Evolutionary conservation across 2,888 invertebrate genomes (phyloP).

Genomic region (Erebia epiphron): DNA sequence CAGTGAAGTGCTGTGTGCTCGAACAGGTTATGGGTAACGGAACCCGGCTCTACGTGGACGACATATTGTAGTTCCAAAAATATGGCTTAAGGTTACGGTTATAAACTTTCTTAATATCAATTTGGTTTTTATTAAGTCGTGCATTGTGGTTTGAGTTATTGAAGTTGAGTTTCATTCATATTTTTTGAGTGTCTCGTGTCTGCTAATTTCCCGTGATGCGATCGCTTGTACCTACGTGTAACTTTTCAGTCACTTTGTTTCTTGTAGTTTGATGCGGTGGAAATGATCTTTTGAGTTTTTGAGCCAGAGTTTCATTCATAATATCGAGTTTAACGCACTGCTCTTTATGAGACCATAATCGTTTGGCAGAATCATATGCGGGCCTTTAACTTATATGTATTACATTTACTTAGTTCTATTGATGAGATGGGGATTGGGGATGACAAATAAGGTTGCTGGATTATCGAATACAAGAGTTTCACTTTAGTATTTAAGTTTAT

Average conservation of each 20-base stretch:
- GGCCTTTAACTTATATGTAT: no score
- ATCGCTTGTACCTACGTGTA: background rate
- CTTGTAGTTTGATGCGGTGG: background rate
- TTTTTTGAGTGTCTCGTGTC: background rate
- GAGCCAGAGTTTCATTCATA: background rate
- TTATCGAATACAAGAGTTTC: no score
- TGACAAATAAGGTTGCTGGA: no score
- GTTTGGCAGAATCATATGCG: background rate
- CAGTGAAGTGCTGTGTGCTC: constrained; percentile 1
- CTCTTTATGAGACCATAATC: background rate
- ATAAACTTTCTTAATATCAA: background rate
- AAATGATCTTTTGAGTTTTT: background rate
- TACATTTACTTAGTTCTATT: no score
- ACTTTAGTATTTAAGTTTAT: no score
- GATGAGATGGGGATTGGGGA: no score
- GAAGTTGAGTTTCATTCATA: constrained; percentile 8
- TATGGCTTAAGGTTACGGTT: background rate
- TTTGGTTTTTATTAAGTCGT: background rate
- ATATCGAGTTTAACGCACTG: background rate
- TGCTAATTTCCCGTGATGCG: background rate
- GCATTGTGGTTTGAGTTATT: background rate
- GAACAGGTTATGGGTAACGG: background rate
- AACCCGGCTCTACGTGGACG: constrained; percentile 10
- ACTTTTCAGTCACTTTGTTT: background rate
- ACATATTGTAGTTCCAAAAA: background rate